phyloP scores from a whole-genome alignment of 2,888 invertebrate genomes.

The Lepidonotus clava region DNA sequence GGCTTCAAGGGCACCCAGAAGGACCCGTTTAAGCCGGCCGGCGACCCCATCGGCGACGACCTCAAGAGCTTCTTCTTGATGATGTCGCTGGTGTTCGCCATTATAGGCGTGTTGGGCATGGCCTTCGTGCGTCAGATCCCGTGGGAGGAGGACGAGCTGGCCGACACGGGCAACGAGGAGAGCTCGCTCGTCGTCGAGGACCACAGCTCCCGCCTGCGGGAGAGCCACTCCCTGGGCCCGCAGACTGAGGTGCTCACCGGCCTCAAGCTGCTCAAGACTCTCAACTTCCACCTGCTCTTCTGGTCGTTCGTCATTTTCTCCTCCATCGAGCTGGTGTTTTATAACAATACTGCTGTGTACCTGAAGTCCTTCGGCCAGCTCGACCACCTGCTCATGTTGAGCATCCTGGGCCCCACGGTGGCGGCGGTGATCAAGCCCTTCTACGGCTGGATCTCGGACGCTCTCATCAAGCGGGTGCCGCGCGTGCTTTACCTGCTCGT shows the following conservation, averaged over 20 bases:
- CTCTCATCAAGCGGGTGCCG: slow-evolving; percentile 67
- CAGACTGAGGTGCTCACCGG: slow-evolving; percentile 64
- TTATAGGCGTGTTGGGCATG: slow-evolving; percentile 66
- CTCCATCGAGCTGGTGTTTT: slow-evolving; percentile 70
- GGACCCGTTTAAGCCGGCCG: not conserved
- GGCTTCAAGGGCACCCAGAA: slow-evolving; percentile 66
- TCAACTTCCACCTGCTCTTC: slow-evolving; percentile 71
- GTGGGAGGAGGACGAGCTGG: slow-evolving; percentile 55
- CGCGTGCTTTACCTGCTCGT: slow-evolving; percentile 67
- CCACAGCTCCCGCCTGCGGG: slow-evolving; percentile 14
- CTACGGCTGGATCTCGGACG: slow-evolving; percentile 69
- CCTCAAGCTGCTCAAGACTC: slow-evolving; percentile 64
- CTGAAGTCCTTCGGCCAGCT: slow-evolving; percentile 68
- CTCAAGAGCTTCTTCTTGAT: slow-evolving; percentile 70
- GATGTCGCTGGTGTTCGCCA: slow-evolving; percentile 66
- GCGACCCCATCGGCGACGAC: slow-evolving; percentile 70
- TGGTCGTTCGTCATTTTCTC: slow-evolving; percentile 71
- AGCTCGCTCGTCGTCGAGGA: slow-evolving; percentile 51
- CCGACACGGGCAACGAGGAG: slow-evolving; percentile 41
- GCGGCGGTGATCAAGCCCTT: slow-evolving; percentile 69
- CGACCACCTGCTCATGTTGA: slow-evolving; percentile 70
- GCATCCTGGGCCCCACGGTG: slow-evolving; percentile 69
- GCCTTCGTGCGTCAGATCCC: slow-evolving; percentile 64
- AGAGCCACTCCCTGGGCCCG: not conserved
- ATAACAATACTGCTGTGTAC: slow-evolving; percentile 70